These are phyloP conservation scores for Caenorhabditis afra DNA, from an alignment of 2,888 invertebrate genomes.

Conservation along the genomic window DNA sequence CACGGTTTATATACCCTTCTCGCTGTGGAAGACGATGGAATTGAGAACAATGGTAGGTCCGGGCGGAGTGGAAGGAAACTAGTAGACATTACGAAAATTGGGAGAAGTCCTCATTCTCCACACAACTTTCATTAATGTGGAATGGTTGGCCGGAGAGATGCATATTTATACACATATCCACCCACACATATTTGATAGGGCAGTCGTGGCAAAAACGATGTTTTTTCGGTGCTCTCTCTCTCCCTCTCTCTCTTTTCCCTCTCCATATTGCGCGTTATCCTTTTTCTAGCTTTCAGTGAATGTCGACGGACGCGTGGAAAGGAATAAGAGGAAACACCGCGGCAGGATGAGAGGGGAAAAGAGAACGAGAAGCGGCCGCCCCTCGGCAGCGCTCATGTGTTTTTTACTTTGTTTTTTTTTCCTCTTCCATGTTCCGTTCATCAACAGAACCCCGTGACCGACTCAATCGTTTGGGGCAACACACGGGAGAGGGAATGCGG, in stretches of 20 bases:
- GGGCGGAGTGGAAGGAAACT: slow-evolving; percentile 5
- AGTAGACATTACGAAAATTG: slow-evolving; percentile 15
- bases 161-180: background rate
- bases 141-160: background rate
- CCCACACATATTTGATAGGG: slow-evolving; percentile 23
- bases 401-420: slow-evolving; percentile 15
- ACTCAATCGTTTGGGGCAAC: slow-evolving; percentile 17
- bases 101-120: background rate
- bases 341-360: too few species aligned
- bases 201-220: slow-evolving; percentile 12
- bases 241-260: background rate
- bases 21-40: background rate
- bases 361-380: background rate
- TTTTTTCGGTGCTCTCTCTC: slow-evolving; percentile 6
- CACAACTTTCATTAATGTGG: slow-evolving; percentile 31
- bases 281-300: slow-evolving; percentile 5
- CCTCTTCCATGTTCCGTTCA: slow-evolving; percentile 31
- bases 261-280: too few species aligned
- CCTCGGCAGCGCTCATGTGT: slow-evolving; percentile 21
- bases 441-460: slow-evolving; percentile 42
- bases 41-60: slow-evolving; percentile 1
- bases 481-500: slow-evolving; percentile 9
- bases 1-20: slow-evolving; percentile 5
- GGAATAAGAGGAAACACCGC: background rate
- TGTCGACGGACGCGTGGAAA: slow-evolving; percentile 16